Evolutionary conservation across 2,113 vertebrate species (phyloP), one percentile per base, ranked within the genome.

Genomic region (Embiotoca jacksoni): DNA sequence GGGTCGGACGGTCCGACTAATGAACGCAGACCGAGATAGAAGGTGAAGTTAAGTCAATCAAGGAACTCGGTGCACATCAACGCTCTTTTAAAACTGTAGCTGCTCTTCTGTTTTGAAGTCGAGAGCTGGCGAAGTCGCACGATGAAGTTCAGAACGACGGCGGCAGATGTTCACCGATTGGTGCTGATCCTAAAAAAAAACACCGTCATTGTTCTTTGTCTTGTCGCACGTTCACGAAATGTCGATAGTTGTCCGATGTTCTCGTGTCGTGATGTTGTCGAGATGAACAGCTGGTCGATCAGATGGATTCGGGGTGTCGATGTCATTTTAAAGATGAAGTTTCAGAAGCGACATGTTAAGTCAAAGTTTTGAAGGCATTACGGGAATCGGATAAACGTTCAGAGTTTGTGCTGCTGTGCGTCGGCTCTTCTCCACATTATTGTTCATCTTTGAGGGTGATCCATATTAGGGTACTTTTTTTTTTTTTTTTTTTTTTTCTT

Each of bases 291-390:
- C 41, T 75, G 50, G 11, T 41, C 59, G 60, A 64, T 65, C 41
- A 23, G 0, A 74, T 71, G 66, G n/a, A 23, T 44, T 31, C n/a
- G 68, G 44, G 61, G 69, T 16, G 47, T 53, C 32, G 78, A 85
- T 72, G 75, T 23, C 59, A 82, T 73, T 84, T 85, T 37, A 76
- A 64, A 88, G 84, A 87, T 83, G 64, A 73, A 83, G 64, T 68
- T 32, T 39, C 58, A 59, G 23, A 65, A n/a, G 0, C 2, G 0
- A 35, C n/a, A 16, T 6, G 10, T 23, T 31, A 10, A 15, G 36
- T 54, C 4, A 11, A 11, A 49, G 37, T 55, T 16, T 36, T 56
- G 31, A 39, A 58, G 71, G 33, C 74, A 73, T 47, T 59, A 62
- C 47, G 33, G 53, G 23, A 13, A 5, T 76, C n/a, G 35, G 52